Evolutionary conservation across 2,797 vertebrate species (phyloP).

Genomic region (Serranus cabrilla): DNA sequence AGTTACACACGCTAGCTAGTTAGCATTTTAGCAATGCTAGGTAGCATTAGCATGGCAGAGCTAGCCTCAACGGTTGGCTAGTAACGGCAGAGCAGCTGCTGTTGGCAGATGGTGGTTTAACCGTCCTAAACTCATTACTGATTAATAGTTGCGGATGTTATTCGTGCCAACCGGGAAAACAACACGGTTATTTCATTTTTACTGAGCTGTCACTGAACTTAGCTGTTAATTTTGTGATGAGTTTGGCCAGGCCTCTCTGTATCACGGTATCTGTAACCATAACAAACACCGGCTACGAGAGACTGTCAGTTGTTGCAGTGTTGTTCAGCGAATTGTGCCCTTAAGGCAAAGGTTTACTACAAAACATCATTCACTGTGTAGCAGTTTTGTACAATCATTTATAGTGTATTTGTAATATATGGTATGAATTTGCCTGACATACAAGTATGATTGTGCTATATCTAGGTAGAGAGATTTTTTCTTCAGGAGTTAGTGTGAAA

Average conservation of each 20-base stretch:
- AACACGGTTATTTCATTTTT: neutral
- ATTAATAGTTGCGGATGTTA: neutral
- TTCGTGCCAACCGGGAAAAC: neutral
- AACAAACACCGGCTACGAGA: constrained; percentile 34
- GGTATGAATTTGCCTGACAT: too few species aligned
- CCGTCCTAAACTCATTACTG: neutral
- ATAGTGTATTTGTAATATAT: too few species aligned
- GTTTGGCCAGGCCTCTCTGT: neutral
- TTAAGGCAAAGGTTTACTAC: neutral
- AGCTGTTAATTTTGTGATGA: neutral
- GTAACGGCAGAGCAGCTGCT: constrained; percentile 3
- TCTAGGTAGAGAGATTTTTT: too few species aligned
- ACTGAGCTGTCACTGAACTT: neutral
- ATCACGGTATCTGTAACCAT: constrained; percentile 11
- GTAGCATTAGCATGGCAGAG: constrained; percentile 57
- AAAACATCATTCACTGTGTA: neutral
- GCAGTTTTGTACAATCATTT: too few species aligned
- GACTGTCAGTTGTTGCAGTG: neutral
- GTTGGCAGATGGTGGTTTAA: constrained; percentile 8
- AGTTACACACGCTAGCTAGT: neutral
- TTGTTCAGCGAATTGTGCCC: neutral
- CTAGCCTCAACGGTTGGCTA: constrained; percentile 1
- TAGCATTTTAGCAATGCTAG: constrained; percentile 25
- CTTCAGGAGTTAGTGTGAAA: neutral
- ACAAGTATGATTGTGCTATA: neutral